Conservation (phyloP, 2,888 invertebrate genomes). For the Drosophila mercatorum region DNA sequence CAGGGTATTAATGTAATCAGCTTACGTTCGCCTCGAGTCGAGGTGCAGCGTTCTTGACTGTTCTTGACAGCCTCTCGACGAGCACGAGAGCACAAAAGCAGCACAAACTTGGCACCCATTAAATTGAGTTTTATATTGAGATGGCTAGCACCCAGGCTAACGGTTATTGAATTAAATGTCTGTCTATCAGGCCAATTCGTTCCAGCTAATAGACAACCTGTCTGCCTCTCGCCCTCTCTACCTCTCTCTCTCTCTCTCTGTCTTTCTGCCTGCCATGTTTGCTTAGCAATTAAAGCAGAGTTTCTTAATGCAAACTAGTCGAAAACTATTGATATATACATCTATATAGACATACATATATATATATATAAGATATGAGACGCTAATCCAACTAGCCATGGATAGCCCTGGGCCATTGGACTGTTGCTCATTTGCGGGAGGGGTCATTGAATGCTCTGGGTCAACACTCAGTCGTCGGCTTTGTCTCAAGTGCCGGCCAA, state of each 20-base stretch:
- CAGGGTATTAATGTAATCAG: conserved; percentile 28
- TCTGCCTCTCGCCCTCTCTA: background rate
- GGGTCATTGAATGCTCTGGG: conserved; percentile 9
- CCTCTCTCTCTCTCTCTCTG: background rate
- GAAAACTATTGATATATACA: background rate
- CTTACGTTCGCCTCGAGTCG: background rate
- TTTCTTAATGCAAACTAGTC: conserved; percentile 12
- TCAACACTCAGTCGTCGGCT: conserved; percentile 8
- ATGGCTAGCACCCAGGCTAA: conserved; percentile 54
- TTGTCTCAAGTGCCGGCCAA: conserved; percentile 8
- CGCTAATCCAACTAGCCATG: background rate
- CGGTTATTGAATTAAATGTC: conserved; percentile 68
- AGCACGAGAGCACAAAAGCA: conserved; percentile 40
- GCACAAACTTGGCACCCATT: conserved; percentile 65
- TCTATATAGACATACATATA: background rate
- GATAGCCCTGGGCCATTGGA: background rate
- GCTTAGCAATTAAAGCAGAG: conserved; percentile 37
- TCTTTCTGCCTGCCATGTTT: background rate
- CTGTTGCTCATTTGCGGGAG: background rate
- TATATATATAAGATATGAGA: background rate
- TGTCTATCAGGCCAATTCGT: conserved; percentile 11
- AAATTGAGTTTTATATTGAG: conserved; percentile 74
- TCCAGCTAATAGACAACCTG: background rate
- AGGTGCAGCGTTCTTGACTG: conserved; percentile 43
- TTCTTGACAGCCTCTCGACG: conserved; percentile 64